Evolutionary conservation across 2,113 vertebrate species (phyloP), one percentile per base, ranked within the genome.

Genomic region (Istiophorus platypterus): DNA sequence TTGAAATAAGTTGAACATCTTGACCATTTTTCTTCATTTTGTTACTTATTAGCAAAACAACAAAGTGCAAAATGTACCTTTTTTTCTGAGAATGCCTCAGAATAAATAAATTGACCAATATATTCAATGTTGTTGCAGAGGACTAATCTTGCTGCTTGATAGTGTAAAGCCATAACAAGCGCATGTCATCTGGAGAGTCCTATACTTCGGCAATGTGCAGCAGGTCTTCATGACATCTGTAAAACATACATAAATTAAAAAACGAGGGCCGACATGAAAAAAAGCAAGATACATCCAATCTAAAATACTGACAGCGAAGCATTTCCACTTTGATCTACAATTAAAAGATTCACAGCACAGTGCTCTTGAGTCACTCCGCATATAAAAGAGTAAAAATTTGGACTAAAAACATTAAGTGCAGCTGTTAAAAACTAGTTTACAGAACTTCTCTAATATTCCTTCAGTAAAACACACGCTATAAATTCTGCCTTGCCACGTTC

Each of bases 221-320:
- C 15, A 86, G 3, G 4, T 85, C 67, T 66, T 81, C 74, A 24
- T 51, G 72, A 66, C 76, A 91, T 49, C 91, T 92, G 81, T 14
- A 79, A 84, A 76, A 69, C 20, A 56, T 45, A 41, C 1, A 45
- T 20, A 13, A 9, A 4, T 10, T 12, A 13, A 58, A 20, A 54
- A 41, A 61, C 61, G 2, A 49, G 65, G n/a, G n/a, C n/a, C n/a
- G n/a, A n/a, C n/a, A n/a, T n/a, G n/a, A 78, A 54, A 39, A 73
- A 68, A 31, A 61, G 27, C 1, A 63, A 54, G 5, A 69, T 15
- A 18, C 22, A n/a, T n/a, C 20, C 2, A 13, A 2, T 70, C 3
- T n/a, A 57, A 68, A 37, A 61, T 4, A 72, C 15, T 13, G 4
- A 58, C 8, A 70, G 22, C 47, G 12, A 24, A 11, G 18, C 0